Base-by-base conservation (phyloP, 1,140 invertebrate species). In the Dreissena polymorpha region DNA sequence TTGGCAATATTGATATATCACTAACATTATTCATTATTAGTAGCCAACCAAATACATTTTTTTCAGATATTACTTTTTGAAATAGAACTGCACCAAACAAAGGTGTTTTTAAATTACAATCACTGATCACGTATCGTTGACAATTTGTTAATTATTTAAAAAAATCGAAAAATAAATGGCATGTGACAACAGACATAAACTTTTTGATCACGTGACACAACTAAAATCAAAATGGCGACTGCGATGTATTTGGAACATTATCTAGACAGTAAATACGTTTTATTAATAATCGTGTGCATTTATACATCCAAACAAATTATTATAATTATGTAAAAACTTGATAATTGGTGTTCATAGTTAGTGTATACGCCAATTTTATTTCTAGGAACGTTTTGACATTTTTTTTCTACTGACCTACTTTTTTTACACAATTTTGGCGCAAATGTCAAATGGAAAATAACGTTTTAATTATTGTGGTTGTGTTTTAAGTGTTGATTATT, bases 241-340 rank as follows among this genome's bases (percentile, higher is more conserved):
- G 97, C 97, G 27, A 94, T 98, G 88, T 98, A 98, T 94, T 95
- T 98, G 87, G 97, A 99, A 91, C 98, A 98, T 91, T 98, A 98
- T 94, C 93, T 99, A 65, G 98, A 99, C 92, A 98, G 97, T 97
- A 94, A 95, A 95, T 90, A 50, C 71, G 57, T 74, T 60, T 51
- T 14, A 72, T 74, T 39, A 55, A n/a, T 10, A n/a, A 69, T 21
- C 39, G 60, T 14, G 29, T 16, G 13, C 2, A 23, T 5, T 6
- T 23, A n/a, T 5, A 60, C 2, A 60, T n/a, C 21, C 57, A 12
- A 60, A 3, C 21, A 60, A 60, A 60, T 80, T 78, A 69, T 86
- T 18, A 39, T 39, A 39, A 8, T 8, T 39, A 8, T 39, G 8
- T 5, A 39, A 39, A 39, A 2, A 39, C 3, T 39, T 39, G 2